Percentiles rank a stretch among this genome's conserved stretches.
phyloP scores from a whole-genome alignment of 1,140 invertebrate genomes.

The Brachionus manjavacas region DNA sequence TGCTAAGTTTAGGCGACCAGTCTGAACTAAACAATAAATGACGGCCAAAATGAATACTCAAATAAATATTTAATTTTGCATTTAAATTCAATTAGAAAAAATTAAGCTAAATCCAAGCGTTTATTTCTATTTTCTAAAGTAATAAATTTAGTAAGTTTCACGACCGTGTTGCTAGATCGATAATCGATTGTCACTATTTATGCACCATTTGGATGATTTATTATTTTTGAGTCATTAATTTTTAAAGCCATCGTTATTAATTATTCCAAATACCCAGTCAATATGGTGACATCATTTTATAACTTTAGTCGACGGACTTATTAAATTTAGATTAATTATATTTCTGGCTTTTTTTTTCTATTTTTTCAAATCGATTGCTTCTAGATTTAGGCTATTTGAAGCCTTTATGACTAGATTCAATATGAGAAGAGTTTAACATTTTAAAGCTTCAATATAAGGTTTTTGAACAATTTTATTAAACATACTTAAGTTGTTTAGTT shows the following conservation, averaged over 20 bases:
- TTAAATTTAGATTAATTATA: background rate
- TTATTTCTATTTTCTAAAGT: background rate
- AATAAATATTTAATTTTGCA: slow-evolving; percentile 34
- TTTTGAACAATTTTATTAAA: background rate
- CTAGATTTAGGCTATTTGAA: background rate
- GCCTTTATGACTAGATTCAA: background rate
- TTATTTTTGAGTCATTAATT: background rate
- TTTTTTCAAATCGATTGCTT: background rate
- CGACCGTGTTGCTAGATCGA: background rate
- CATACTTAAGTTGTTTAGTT: background rate
- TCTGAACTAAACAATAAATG: background rate
- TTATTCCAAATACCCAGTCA: background rate
- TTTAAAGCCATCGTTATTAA: background rate
- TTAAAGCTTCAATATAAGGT: background rate
- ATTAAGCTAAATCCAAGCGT: background rate
- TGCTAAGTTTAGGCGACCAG: background rate
- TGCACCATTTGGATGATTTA: background rate
- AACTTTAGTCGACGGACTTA: background rate
- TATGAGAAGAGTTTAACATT: background rate
- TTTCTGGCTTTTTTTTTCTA: background rate
- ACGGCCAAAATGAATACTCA: slow-evolving; percentile 10
- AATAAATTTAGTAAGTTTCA: background rate
- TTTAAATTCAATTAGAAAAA: slow-evolving; percentile 30
- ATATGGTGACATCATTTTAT: slow-evolving; percentile 6
- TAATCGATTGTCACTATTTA: background rate